phyloP scores from a whole-genome alignment of 2,113 vertebrate species.

The Hippocampus zosterae region DNA sequence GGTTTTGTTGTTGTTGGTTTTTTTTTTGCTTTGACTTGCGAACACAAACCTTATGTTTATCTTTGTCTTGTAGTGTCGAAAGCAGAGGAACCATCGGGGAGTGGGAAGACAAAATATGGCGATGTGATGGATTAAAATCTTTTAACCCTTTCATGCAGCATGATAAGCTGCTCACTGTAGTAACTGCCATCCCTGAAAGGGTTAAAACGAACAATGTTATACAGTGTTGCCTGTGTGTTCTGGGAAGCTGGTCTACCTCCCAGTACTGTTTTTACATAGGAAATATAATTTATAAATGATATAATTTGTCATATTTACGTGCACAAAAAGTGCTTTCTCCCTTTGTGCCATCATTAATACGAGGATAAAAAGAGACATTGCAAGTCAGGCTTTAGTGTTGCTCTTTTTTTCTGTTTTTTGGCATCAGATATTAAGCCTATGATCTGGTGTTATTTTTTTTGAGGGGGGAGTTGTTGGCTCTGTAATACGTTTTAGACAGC shows the following conservation, averaged over 20 bases:
- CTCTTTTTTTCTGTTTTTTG: slow-evolving; percentile 13
- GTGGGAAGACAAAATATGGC: slow-evolving; percentile 66
- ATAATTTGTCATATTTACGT: not conserved
- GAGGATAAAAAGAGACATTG: slow-evolving; percentile 8
- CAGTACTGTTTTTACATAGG: not conserved
- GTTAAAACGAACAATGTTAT: not conserved
- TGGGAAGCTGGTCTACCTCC: not conserved
- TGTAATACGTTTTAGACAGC: slow-evolving; percentile 23
- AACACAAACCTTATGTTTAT: not conserved
- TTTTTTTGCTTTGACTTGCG: no score
- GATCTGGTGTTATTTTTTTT: slow-evolving; percentile 42
- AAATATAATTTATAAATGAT: not conserved
- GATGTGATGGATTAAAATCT: slow-evolving; percentile 65
- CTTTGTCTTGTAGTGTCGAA: slow-evolving; percentile 40
- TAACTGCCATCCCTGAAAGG: no score
- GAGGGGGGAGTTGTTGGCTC: slow-evolving; percentile 29
- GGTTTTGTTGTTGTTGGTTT: no score
- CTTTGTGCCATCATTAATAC: no score
- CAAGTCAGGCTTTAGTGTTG: slow-evolving; percentile 37
- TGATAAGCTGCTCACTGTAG: no score
- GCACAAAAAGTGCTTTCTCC: not conserved
- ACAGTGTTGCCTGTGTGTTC: not conserved
- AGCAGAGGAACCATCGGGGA: slow-evolving; percentile 28
- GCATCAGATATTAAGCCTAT: slow-evolving; percentile 40
- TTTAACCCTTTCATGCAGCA: not conserved